phyloP scores from a whole-genome alignment of 2,797 vertebrate genomes.

The Thaleichthys pacificus region DNA sequence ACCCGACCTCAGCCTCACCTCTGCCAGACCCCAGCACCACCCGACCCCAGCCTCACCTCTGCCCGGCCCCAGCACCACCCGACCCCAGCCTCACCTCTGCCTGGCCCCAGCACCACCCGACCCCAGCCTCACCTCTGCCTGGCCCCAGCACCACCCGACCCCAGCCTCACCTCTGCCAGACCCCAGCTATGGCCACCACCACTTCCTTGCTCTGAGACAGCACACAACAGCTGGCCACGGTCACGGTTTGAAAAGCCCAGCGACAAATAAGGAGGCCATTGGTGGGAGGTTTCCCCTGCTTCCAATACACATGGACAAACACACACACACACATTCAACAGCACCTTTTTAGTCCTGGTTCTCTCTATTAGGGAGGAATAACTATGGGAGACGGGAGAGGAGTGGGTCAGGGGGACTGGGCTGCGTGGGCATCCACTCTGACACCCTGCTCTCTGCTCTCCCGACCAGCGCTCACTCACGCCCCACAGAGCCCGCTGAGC shows the following conservation, averaged over 20 bases:
- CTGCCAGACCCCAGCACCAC: neutral
- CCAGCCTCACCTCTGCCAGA: neutral
- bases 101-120: slow-evolving; percentile 8
- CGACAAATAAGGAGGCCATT: too few relatives aligned
- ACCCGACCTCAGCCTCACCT: neutral
- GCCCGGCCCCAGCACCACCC: slow-evolving; percentile 9
- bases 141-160: neutral
- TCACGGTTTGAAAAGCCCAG: slow-evolving; percentile 43
- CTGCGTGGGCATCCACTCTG: slow-evolving; percentile 7
- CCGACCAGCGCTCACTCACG: slow-evolving; percentile 54
- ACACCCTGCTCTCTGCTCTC: slow-evolving; percentile 29
- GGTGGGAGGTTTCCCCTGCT: too few relatives aligned
- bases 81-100: neutral
- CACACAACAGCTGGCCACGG: slow-evolving; percentile 70
- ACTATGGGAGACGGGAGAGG: slow-evolving; percentile 19
- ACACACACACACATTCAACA: slow-evolving; percentile 9
- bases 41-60: slow-evolving; percentile 31
- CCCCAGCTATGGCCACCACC: slow-evolving; percentile 9
- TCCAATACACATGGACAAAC: too few relatives aligned
- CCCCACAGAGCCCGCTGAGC: slow-evolving; percentile 58
- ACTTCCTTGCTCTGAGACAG: slow-evolving; percentile 43
- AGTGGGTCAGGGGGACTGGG: too few relatives aligned
- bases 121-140: slow-evolving; percentile 35
- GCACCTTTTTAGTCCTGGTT: neutral
- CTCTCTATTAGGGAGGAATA: slow-evolving; percentile 34